Base-by-base conservation (phyloP, 2,888 invertebrate genomes). In the Criorhina ranunculi region DNA sequence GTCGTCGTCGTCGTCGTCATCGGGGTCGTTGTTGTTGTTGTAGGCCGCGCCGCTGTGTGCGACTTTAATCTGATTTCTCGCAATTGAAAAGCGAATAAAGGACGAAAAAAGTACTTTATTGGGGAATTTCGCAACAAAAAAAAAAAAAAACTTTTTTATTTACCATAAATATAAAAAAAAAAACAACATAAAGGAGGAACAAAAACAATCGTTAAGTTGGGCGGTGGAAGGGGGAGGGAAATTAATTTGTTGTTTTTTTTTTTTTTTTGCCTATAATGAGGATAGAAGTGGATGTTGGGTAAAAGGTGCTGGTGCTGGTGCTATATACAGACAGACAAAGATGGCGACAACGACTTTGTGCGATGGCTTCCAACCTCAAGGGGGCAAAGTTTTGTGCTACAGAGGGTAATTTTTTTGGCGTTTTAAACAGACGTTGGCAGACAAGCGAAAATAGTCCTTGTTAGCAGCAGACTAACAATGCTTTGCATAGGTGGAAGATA, bases 81-180 rank as follows among this genome's bases (percentile, higher is more conserved):
- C 77, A 78, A 78, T 78, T 78, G 62, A 70, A 78, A 62, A 62
- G 35, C 67, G 49, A 77, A 77, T 69, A 69, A 77, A 78, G 62
- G 69, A 78, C 75, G 75, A 66, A 67, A 66, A 60, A 55, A n/a
- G 46, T 37, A 44, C 46, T 55, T 55, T 62, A 75, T 75, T 64
- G 42, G 17, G 59, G 57, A 57, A 35, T 60, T 59, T 70, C 0
- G 33, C 24, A 7, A n/a, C n/a, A n/a, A n/a, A n/a, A n/a, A n/a
- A n/a, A n/a, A n/a, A n/a, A n/a, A 7, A 12, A 57, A 35, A 33
- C 11, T 69, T 57, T 59, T 57, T 55, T 44, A 46, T 57, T 60
- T 73, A 53, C 35, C 66, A 79, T 73, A 73, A 72, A 79, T 79
- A 53, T n/a, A 59, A 57, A 57, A 57, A 51, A 33, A 19, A 42